Conservation (phyloP, 1,140 invertebrate species). For the Camponotus vicinus region DNA sequence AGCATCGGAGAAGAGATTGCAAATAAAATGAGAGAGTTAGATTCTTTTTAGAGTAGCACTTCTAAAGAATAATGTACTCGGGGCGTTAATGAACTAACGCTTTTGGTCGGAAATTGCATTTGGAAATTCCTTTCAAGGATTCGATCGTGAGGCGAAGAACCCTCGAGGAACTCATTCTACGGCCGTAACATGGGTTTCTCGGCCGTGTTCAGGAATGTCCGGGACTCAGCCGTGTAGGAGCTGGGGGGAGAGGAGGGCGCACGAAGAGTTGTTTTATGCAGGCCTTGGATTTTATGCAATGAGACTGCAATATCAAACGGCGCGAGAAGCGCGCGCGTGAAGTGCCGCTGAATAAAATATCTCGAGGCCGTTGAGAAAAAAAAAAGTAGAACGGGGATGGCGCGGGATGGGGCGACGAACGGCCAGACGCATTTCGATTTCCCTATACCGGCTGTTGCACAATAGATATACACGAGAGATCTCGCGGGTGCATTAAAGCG, state of each 20-base stretch:
- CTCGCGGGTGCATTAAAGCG: conserved; percentile 48
- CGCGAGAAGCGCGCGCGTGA: conserved; percentile 61
- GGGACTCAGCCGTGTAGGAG: conserved; percentile 8
- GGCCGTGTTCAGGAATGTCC: conserved; percentile 41
- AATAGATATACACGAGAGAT: conserved; percentile 30
- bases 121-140: conserved; percentile 40
- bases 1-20: neutral
- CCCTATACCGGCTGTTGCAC: conserved; percentile 46
- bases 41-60: neutral
- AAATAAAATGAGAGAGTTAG: neutral
- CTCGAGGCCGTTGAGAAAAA: conserved; percentile 34
- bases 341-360: conserved; percentile 76
- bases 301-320: conserved; percentile 76
- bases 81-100: conserved; percentile 41
- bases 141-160: conserved; percentile 36
- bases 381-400: neutral
- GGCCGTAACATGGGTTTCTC: neutral
- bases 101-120: conserved; percentile 41
- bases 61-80: conserved; percentile 7
- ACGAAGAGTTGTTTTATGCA: conserved; percentile 71
- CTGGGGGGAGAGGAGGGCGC: neutral
- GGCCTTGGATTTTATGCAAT: conserved; percentile 75
- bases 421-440: conserved; percentile 60
- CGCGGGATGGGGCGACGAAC: conserved; percentile 10
- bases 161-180: neutral